A percentile compares a stretch with the other conserved stretches of the same genome.
phyloP scores from a whole-genome alignment of 1,140 invertebrate species.

The Coenobita brevimanus region DNA sequence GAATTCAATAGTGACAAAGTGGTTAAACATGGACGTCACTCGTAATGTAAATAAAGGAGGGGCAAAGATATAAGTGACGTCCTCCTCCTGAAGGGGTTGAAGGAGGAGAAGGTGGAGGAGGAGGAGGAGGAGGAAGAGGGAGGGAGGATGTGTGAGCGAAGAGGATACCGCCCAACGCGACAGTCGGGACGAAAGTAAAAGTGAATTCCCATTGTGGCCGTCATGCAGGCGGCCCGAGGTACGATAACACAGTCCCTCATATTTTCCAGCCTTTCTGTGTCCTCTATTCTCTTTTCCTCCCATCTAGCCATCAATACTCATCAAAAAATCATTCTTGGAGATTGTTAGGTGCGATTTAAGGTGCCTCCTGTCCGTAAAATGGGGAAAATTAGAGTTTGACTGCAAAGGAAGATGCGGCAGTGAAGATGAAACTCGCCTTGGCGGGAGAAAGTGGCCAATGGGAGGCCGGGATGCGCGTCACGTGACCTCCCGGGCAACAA shows the following conservation, averaged over 20 bases:
- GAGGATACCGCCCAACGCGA: slow-evolving; percentile 2
- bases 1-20: too few species aligned
- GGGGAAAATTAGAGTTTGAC: background rate
- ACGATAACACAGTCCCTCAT: slow-evolving; percentile 7
- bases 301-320: background rate
- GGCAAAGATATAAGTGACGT: too few species aligned
- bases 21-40: too few species aligned
- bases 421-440: slow-evolving; percentile 31
- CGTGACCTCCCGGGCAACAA: slow-evolving; percentile 53
- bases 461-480: slow-evolving; percentile 16
- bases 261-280: background rate
- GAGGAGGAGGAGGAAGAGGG: background rate
- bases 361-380: background rate
- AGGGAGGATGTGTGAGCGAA: background rate
- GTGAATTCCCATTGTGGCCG: slow-evolving; percentile 26
- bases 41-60: too few species aligned
- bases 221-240: slow-evolving; percentile 16
- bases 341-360: background rate
- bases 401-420: background rate
- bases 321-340: background rate
- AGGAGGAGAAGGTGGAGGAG: background rate
- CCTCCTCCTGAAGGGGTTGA: too few species aligned
- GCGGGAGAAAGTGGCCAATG: slow-evolving; percentile 61
- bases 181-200: slow-evolving; percentile 55
- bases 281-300: background rate